phyloP scores from a whole-genome alignment of 2,888 invertebrate species.

The Acanthosepion esculentum region DNA sequence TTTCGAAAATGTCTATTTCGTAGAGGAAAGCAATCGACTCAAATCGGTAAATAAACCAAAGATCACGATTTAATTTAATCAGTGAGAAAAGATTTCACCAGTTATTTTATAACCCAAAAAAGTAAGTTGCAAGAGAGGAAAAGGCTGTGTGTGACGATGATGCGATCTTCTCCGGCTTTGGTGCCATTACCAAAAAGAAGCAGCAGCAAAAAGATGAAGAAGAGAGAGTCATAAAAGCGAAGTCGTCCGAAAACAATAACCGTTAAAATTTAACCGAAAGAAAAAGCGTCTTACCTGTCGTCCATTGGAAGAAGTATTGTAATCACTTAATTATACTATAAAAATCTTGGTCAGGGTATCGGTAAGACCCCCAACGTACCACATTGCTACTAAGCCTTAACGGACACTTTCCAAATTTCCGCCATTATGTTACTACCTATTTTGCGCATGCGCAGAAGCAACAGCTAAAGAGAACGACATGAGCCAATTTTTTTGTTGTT shows the following conservation, averaged over 20 bases:
- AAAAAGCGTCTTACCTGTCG: constrained; percentile 4
- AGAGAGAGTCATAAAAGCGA: neutral
- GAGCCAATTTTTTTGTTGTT: neutral
- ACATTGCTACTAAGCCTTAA: neutral
- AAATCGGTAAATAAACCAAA: too few species aligned
- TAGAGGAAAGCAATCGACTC: too few species aligned
- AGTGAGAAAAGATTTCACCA: too few species aligned
- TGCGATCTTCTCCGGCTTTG: neutral
- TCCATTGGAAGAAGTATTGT: constrained; percentile 4
- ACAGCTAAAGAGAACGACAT: neutral
- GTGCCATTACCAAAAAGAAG: constrained; percentile 8
- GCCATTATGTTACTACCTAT: constrained; percentile 40
- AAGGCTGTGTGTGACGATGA: neutral
- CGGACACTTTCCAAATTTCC: constrained; percentile 46
- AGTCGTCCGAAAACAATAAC: neutral
- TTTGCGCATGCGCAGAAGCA: constrained; percentile 36
- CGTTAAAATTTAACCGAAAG: neutral
- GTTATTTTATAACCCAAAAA: neutral
- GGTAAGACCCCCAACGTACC: constrained; percentile 42
- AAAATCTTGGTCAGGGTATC: constrained; percentile 42
- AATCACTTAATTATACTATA: neutral
- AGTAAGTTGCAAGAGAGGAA: neutral
- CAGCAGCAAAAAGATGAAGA: constrained; percentile 10
- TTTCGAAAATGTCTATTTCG: too few species aligned
- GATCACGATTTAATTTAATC: too few species aligned